These are phyloP conservation scores for Etia nguti DNA, from an alignment of 2,113 vertebrate species.

Conservation along the genomic window DNA sequence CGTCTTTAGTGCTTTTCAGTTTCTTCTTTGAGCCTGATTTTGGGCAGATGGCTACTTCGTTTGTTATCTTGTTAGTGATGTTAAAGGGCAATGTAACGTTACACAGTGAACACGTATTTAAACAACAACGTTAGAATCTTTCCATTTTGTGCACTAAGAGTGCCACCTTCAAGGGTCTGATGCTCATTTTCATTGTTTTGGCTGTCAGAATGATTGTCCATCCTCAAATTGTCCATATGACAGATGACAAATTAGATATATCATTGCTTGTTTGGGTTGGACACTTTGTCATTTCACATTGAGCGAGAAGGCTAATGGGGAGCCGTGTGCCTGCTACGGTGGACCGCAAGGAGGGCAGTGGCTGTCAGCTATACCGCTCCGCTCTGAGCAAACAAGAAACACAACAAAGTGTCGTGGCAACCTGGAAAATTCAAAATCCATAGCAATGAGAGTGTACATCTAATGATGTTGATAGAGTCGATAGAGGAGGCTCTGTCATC, in stretches of 20 bases:
- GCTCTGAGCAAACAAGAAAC: neutral
- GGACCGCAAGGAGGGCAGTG: neutral
- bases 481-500: neutral
- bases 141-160: neutral
- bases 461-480: neutral
- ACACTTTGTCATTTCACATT: conserved; percentile 39
- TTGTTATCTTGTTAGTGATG: neutral
- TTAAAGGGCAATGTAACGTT: neutral
- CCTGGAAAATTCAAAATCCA: neutral
- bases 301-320: conserved; percentile 15
- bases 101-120: neutral
- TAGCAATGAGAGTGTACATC: neutral
- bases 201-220: conserved; percentile 39
- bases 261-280: conserved; percentile 34
- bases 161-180: neutral
- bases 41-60: neutral
- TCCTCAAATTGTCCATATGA: conserved; percentile 53
- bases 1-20: neutral
- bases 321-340: conserved; percentile 1
- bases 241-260: conserved; percentile 63
- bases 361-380: neutral
- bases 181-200: conserved; percentile 33
- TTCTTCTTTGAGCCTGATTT: neutral
- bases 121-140: neutral
- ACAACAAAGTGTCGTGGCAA: neutral